Conservation (phyloP, 2,797 vertebrate genomes). For the Eulemur rubriventer region DNA sequence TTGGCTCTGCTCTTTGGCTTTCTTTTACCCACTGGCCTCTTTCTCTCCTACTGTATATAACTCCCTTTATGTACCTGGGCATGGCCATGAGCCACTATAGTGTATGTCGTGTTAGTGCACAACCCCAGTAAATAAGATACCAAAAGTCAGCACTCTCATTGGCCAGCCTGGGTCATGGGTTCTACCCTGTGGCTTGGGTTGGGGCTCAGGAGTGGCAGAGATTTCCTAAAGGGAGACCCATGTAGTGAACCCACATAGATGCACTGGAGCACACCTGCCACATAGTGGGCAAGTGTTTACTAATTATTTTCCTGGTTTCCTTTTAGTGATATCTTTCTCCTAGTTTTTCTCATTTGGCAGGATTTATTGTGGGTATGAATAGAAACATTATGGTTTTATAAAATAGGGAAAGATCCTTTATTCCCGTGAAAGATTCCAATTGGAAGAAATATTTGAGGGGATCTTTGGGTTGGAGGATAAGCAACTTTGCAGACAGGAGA, state of each 20-base stretch:
- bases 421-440: neutral
- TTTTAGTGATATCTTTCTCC: neutral
- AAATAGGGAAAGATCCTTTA: neutral
- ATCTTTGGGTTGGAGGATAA: neutral
- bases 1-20: neutral
- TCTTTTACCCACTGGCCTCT: neutral
- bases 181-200: neutral
- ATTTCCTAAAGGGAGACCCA: neutral
- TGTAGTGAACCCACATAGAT: neutral
- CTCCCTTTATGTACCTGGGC: neutral
- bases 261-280: neutral
- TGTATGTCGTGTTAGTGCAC: neutral
- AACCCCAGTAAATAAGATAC: neutral
- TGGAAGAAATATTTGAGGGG: neutral
- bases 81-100: neutral
- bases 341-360: neutral
- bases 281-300: neutral
- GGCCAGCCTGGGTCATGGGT: neutral
- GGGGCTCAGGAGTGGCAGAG: neutral
- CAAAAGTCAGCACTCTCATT: neutral
- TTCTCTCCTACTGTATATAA: neutral
- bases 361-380: neutral
- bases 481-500: neutral
- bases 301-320: neutral
- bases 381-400: neutral